Percentiles rank a stretch among this genome's conserved stretches.
Conservation (phyloP, 64 coral and sea anemone genomes). For the Pachyseris speciosa region DNA sequence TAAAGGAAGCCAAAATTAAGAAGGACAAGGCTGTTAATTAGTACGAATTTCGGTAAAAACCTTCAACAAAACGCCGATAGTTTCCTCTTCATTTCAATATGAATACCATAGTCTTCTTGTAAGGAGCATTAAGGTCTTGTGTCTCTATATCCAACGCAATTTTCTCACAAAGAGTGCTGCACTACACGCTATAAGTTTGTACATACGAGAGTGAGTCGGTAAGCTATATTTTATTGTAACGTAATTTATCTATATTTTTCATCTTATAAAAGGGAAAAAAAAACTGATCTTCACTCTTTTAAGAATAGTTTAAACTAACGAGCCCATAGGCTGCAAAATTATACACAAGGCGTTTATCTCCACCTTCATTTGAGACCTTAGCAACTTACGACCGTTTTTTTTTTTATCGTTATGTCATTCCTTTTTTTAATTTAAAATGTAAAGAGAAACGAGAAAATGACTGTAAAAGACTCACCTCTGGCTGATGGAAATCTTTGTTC, state of each 20-base stretch:
- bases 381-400: too few species aligned
- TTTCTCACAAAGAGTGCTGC: background rate
- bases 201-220: too few species aligned
- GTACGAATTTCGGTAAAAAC: background rate
- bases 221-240: background rate
- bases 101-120: background rate
- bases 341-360: background rate
- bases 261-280: background rate
- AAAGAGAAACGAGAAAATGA: background rate
- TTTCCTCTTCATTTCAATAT: conserved; percentile 40
- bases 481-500: background rate
- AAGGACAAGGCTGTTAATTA: conserved; percentile 22
- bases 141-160: background rate
- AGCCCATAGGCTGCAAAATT: background rate
- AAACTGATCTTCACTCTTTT: background rate
- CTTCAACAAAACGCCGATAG: background rate
- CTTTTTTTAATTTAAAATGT: background rate
- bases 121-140: background rate
- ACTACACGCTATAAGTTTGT: background rate
- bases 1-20: background rate
- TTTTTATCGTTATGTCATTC: too few species aligned
- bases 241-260: background rate
- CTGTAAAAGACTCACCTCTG: background rate
- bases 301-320: background rate
- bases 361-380: background rate